Evolutionary conservation across 2,797 vertebrate species (phyloP).

Genomic region (Phrynocephalus forsythii): DNA sequence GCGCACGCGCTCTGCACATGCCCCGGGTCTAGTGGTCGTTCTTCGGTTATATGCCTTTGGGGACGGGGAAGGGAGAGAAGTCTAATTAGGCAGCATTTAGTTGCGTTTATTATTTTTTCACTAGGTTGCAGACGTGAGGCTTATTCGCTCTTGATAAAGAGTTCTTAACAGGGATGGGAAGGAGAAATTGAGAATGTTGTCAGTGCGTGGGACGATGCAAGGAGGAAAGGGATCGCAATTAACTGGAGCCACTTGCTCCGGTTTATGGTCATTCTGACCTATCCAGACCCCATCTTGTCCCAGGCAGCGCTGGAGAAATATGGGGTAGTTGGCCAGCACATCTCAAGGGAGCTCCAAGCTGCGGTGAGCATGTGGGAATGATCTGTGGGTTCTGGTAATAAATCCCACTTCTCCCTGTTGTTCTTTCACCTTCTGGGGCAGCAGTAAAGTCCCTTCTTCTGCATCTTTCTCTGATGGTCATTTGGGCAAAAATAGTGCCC

Average conservation of each 20-base stretch:
- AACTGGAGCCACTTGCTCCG: neutral
- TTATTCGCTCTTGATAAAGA: too few relatives aligned
- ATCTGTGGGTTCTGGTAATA: neutral
- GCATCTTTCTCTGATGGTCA: neutral
- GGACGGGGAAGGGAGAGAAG: too few relatives aligned
- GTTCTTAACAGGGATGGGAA: neutral
- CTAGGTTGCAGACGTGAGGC: neutral
- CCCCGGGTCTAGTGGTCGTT: neutral
- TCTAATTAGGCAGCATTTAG: too few relatives aligned
- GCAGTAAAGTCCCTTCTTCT: neutral
- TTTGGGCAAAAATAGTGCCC: neutral
- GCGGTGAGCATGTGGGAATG: too few relatives aligned
- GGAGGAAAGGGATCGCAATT: neutral
- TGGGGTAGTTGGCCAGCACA: too few relatives aligned
- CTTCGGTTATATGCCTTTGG: too few relatives aligned
- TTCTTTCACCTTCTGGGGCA: neutral
- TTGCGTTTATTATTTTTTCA: too few relatives aligned
- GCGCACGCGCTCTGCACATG: constrained; percentile 9
- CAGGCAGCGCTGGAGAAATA: too few relatives aligned
- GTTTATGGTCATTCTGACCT: too few relatives aligned
- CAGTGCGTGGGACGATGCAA: neutral
- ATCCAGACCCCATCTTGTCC: neutral
- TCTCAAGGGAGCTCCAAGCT: neutral
- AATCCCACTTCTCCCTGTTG: neutral
- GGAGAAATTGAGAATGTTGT: neutral